Base-by-base conservation (phyloP, 2,113 vertebrate species). In the Dascyllus trimaculatus region DNA sequence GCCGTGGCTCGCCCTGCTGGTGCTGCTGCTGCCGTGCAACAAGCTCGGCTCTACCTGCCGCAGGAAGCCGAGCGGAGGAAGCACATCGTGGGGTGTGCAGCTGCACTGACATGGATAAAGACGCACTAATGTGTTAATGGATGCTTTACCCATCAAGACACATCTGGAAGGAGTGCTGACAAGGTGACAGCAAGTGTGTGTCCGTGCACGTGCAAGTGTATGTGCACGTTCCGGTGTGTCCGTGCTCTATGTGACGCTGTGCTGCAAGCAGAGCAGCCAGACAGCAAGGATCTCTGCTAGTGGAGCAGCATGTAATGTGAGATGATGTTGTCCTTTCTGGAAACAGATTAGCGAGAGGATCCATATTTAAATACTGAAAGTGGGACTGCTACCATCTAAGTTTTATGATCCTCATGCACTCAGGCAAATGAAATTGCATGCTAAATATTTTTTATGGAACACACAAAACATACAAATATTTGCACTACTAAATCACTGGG, bases 141-240 rank as follows among this genome's bases (percentile, higher is more conserved):
- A 82, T 71, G 80, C 73, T 87, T 75, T 61, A 74, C 26, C 78
- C 68, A 79, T 83, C 72, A 75, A 84, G 75, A 80, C n/a, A 19
- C 85, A 88, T 89, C 84, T 89, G 81, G 78, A 61, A 51, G 49
- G 79, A 84, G 71, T 78, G 75, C 88, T 91, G 88, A 91, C 86
- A 70, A 71, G 75, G 68, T 72, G 78, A 75, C 86, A 78, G 65
- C 52, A 25, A 48, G 46, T 69, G 48, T 46, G 45, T 59, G 29
- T 63, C 9, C 38, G 58, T 53, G 68, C 43, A 46, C 64, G 56
- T 24, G 51, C 49, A 45, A 32, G 18, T 5, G 29, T 4, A 71
- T 54, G 59, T 78, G 66, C 22, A 26, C 38, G 63, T 58, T 87
- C 19, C 25, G 64, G 79, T 71, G 65, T 2, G 24, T 22, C 15